Base-by-base conservation (phyloP, 2,888 invertebrate genomes). In the Conomelus anceps region DNA sequence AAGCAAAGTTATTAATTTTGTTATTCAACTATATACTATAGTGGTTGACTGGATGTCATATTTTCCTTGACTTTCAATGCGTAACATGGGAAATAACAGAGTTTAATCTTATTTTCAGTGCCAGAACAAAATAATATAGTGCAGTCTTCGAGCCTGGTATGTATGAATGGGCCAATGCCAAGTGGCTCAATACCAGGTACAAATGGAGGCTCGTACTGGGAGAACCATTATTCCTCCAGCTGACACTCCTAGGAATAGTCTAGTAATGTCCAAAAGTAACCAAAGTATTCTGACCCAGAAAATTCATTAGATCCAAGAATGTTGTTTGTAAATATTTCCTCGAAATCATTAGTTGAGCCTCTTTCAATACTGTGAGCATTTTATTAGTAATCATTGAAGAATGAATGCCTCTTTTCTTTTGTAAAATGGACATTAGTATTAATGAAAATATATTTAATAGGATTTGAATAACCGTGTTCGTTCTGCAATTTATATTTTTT, bases 141-240 rank as follows among this genome's bases (percentile, higher is more conserved):
- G 23, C 85, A 22, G 24, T 24, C 85, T 85, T 26, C 26, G 13
- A 29, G 86, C 24, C 3, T 86, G 24, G 86, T 86, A 11, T 86
- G 86, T 23, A 29, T 86, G 24, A 86, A 86, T 86, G 86, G 86
- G 23, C 86, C 86, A 22, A 86, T 86, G 86, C 86, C 23, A 17
- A 86, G 86, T 13, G 86, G 86, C 17, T n/a, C 86, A 86, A 1
- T 23, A 23, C 86, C 86, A 9, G 86, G 86, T 86, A 24, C 86
- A 24, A 86, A 24, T n/a, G 24, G 26, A 0, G 24, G 26, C n/a
- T 85, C 85, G 9, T 86, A 86, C 24, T 86, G 86, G 86, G 86
- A 86, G n/a, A 86, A 29, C 29, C 86, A 86, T 86, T 86, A 26
- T 86, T n/a, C 86, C 29, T 17, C 86, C 86, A 86, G 86, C 86